phyloP scores from a whole-genome alignment of 2,888 invertebrate species.

The Caenorhabditis zanzibari region DNA sequence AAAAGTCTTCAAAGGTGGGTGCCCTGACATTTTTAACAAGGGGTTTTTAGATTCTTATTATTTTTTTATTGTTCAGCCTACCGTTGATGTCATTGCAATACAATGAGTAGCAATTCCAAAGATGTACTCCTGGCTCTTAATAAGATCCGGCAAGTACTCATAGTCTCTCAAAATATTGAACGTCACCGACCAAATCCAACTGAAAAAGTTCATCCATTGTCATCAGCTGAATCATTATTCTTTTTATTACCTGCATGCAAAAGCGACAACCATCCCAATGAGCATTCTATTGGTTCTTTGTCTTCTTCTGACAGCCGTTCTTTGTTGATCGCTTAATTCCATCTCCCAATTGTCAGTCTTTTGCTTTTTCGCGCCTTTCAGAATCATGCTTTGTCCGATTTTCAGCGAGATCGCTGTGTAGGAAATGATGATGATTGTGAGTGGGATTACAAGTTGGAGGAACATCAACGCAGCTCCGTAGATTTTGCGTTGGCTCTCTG shows the following conservation, averaged over 20 bases:
- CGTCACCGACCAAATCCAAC: slow-evolving; percentile 81
- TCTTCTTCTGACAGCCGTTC: slow-evolving; percentile 78
- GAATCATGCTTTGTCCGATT: slow-evolving; percentile 80
- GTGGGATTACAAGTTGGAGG: slow-evolving; percentile 81
- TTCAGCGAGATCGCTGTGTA: slow-evolving; percentile 82
- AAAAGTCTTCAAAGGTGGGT: no score
- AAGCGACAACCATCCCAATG: slow-evolving; percentile 81
- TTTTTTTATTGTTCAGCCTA: slow-evolving; percentile 33
- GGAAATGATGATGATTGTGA: slow-evolving; percentile 81
- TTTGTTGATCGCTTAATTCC: slow-evolving; percentile 78
- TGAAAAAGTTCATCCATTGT: slow-evolving; percentile 47
- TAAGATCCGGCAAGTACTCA: slow-evolving; percentile 77
- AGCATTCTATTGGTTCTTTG: slow-evolving; percentile 83
- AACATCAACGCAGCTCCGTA: slow-evolving; percentile 79
- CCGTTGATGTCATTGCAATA: slow-evolving; percentile 83
- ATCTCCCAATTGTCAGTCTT: slow-evolving; percentile 76
- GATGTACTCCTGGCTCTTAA: slow-evolving; percentile 80
- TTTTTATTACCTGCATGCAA: slow-evolving; percentile 71
- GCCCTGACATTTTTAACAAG: no score
- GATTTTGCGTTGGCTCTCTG: slow-evolving; percentile 72
- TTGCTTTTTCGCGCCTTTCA: slow-evolving; percentile 78
- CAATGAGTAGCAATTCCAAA: slow-evolving; percentile 82
- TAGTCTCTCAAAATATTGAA: slow-evolving; percentile 82
- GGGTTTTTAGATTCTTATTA: not conserved
- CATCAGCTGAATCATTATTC: not conserved